Base-by-base conservation (phyloP, 92 coral and sea anemone species). In the Porites lobata region DNA sequence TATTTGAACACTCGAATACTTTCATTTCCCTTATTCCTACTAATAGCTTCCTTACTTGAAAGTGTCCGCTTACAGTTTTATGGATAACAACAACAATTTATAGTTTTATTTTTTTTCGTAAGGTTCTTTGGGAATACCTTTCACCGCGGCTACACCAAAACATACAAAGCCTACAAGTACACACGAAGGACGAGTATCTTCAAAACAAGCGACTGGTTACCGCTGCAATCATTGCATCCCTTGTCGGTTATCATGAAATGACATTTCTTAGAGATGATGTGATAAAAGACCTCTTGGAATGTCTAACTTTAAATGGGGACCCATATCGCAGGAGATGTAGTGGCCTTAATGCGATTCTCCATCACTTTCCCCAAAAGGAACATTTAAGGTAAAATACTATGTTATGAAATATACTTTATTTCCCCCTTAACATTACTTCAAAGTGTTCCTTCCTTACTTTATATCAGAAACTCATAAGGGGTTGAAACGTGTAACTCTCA, bases 191-290 rank as follows among this genome's bases (percentile, higher is more conserved):
- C 22, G 21, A 43, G 7, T 61, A 72, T 17, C 13, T 70, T 3
- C 79, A 83, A 14, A 61, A 17, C 51, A 72, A 58, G 20, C 69
- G 87, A 43, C 6, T 83, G 12, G 9, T 72, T 20, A 83, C 87
- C 2, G 70, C 87, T 20, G 47, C 29, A 6, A 13, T 72, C 0
- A 71, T 83, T 72, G 87, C 77, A 12, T 83, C 79, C 58, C 58
- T 72, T 5, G 79, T 58, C 14, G 61, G 15, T 71, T 8, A 1
- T 72, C 87, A 83, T 50, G 13, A 50, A 4, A 29, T 72, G 26
- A 57, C 62, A 38, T 61, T 83, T 11, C 70, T 54, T 10, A 61
- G 68, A 38, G 87, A 82, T 50, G 26, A 72, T 5, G 47, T 26
- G 62, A 5, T 83, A 1, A 83, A 58, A 22, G 50, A 83, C 21